Percentiles rank a stretch among this genome's conserved stretches.
Conservation (phyloP, 1,140 invertebrate genomes). For the Halesus radiatus region DNA sequence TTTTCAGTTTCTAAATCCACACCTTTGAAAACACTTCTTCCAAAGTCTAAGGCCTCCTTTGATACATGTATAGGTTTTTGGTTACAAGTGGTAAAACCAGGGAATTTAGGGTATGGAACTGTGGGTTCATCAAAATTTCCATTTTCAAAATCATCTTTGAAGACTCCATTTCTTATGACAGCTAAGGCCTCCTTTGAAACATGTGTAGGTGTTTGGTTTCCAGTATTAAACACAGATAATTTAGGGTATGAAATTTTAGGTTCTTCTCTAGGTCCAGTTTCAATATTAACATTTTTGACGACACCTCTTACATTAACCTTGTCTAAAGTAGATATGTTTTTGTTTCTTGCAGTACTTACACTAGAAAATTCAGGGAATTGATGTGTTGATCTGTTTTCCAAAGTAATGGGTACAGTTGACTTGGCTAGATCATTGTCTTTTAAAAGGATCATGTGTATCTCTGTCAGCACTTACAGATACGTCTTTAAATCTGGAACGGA, state of each 20-base stretch:
- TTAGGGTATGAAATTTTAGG: not conserved
- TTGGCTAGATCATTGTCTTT: constrained; percentile 35
- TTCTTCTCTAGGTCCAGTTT: not conserved
- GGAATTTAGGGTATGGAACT: not conserved
- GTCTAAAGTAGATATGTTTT: constrained; percentile 6
- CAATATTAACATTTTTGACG: not conserved
- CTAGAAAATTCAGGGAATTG: constrained; percentile 8
- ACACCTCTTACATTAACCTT: not conserved
- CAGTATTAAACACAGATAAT: constrained; percentile 2
- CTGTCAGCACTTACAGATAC: constrained; percentile 58
- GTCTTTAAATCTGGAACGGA: constrained; percentile 62
- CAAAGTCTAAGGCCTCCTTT: not conserved
- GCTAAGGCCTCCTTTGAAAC: not conserved
- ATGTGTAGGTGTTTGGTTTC: not conserved
- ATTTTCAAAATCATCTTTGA: not conserved
- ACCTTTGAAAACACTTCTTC: not conserved
- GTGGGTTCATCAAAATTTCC: not conserved
- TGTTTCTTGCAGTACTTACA: constrained; percentile 25
- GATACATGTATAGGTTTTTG: not conserved
- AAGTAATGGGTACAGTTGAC: not conserved
- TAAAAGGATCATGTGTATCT: constrained; percentile 56
- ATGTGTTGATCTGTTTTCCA: not conserved
- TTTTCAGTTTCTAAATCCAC: not conserved
- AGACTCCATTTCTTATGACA: not conserved
- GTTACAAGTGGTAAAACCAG: not conserved